These are phyloP conservation scores for Macaca fascicularis DNA, from an alignment of 2,113 vertebrate species.

Conservation along the genomic window DNA sequence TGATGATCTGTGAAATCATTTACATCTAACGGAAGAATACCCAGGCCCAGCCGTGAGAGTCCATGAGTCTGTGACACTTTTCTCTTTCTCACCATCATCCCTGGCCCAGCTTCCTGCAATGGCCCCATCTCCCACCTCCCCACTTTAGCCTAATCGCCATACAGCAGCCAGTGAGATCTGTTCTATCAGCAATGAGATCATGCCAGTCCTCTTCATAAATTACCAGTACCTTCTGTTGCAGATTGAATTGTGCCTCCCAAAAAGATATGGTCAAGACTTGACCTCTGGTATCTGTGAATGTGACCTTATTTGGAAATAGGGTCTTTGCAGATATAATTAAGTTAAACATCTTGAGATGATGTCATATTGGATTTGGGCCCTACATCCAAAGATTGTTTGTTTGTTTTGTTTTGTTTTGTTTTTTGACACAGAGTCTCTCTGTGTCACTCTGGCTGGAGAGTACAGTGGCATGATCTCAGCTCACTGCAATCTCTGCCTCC, in stretches of 20 bases:
- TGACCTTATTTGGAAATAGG: neutral
- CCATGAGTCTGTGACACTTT: neutral
- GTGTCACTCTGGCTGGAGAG: too few species aligned
- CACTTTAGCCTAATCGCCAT: neutral
- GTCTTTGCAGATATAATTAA: neutral
- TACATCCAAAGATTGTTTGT: neutral
- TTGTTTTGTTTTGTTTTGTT: neutral
- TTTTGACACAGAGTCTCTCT: too few species aligned
- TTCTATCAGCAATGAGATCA: accelerated
- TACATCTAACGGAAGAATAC: neutral
- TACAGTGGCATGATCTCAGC: too few species aligned
- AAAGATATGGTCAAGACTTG: neutral
- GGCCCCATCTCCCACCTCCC: too few species aligned
- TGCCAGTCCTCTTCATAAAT: neutral
- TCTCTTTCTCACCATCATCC: neutral
- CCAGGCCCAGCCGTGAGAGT: neutral
- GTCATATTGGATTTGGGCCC: neutral
- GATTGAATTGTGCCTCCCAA: neutral
- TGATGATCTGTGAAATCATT: neutral
- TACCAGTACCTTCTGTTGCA: neutral
- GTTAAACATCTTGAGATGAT: neutral
- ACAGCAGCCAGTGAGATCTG: accelerated
- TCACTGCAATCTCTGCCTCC: too few species aligned
- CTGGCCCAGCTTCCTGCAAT: neutral
- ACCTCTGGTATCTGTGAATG: neutral